phyloP scores from a whole-genome alignment of 2,113 vertebrate species.

The Gulo gulo region DNA sequence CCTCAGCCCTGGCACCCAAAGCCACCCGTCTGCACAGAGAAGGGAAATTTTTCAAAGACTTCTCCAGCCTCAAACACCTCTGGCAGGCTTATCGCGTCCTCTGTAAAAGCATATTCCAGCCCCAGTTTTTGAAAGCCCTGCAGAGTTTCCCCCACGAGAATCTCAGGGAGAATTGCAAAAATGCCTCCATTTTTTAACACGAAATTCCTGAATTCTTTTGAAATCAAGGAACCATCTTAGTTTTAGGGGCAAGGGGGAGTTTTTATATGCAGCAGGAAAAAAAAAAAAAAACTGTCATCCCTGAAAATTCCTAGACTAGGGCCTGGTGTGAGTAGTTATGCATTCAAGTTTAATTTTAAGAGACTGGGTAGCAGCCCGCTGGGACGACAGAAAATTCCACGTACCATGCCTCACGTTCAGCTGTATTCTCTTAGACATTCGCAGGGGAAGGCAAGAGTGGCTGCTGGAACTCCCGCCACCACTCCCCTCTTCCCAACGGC shows the following conservation, averaged over 20 bases:
- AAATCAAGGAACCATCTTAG: not conserved
- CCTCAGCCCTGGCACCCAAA: not conserved
- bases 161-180: not conserved
- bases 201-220: not conserved
- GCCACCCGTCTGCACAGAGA: not conserved
- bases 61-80: not conserved
- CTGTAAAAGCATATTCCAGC: not conserved
- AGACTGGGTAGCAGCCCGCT: not conserved
- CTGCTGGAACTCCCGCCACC: not conserved
- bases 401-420: rapidly evolving
- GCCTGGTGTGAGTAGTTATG: rapidly evolving
- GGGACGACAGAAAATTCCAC: not conserved
- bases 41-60: not conserved
- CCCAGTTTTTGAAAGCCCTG: not conserved
- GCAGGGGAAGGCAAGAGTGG: not conserved
- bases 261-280: not conserved
- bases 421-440: not conserved
- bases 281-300: not conserved
- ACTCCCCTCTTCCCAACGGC: not conserved
- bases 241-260: not conserved
- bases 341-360: not conserved
- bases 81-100: not conserved
- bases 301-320: not conserved
- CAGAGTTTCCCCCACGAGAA: not conserved
- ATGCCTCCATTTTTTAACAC: not conserved